These are phyloP conservation scores for Carabus problematicus DNA, from an alignment of 2,888 invertebrate genomes.

Conservation along the genomic window DNA sequence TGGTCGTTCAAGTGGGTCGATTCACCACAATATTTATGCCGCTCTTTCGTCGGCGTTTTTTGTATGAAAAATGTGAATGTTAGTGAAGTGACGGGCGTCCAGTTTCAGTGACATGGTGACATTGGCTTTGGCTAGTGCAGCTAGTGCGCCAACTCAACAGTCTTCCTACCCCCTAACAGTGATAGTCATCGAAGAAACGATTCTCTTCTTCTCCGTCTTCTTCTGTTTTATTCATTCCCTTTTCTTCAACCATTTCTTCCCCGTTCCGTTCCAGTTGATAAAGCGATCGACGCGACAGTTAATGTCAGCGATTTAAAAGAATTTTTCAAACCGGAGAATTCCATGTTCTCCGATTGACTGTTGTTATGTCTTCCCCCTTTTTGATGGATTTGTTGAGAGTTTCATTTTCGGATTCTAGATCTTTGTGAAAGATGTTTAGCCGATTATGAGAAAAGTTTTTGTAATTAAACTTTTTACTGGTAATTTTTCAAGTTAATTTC, in stretches of 20 bases:
- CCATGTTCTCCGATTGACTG: neutral
- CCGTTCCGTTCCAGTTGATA: constrained; percentile 6
- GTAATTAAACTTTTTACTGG: too few species aligned
- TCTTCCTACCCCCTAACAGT: constrained; percentile 48
- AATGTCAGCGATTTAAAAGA: constrained; percentile 10
- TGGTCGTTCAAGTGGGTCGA: neutral
- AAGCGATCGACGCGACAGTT: constrained; percentile 1
- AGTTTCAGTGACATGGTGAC: constrained; percentile 10
- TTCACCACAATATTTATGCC: neutral
- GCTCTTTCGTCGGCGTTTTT: constrained; percentile 23
- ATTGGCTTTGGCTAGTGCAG: too few species aligned
- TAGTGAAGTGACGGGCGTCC: constrained; percentile 51
- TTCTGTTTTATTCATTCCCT: neutral
- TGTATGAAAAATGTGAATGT: constrained; percentile 54
- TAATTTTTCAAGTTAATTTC: too few species aligned
- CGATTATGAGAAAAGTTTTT: too few species aligned
- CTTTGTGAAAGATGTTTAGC: too few species aligned
- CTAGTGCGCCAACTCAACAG: constrained; percentile 2
- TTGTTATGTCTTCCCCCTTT: neutral
- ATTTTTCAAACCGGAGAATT: neutral
- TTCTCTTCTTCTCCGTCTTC: neutral
- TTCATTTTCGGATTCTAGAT: too few species aligned
- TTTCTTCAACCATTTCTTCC: neutral
- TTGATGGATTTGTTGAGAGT: too few species aligned
- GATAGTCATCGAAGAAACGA: constrained; percentile 39